phyloP scores from a whole-genome alignment of 2,888 invertebrate species.

The Nemotelus pantherinus region DNA sequence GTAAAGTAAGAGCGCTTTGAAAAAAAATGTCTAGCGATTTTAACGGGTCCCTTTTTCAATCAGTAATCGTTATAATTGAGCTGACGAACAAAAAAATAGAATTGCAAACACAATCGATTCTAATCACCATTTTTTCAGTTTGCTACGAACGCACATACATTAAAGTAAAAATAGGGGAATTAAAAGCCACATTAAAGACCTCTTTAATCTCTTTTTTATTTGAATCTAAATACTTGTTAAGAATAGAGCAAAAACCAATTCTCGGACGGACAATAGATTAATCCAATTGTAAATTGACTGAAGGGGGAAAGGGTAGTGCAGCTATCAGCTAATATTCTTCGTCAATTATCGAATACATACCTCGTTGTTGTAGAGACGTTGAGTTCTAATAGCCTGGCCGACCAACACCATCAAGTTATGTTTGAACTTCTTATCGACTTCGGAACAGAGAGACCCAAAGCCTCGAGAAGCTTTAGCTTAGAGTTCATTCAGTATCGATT shows the following conservation, averaged over 20 bases:
- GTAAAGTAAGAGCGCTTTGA: too few relatives aligned
- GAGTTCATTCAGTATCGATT: slow-evolving; percentile 13
- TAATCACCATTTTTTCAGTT: not conserved
- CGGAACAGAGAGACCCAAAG: too few relatives aligned
- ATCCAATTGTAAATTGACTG: not conserved
- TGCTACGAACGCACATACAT: not conserved
- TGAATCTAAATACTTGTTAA: not conserved
- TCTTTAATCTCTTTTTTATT: not conserved
- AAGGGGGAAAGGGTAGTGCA: slow-evolving; percentile 4
- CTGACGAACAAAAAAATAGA: not conserved
- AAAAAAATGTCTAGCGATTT: too few relatives aligned
- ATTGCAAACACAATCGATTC: slow-evolving; percentile 12
- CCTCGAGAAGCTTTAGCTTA: not conserved
- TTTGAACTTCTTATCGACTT: slow-evolving; percentile 12
- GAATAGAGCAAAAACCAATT: not conserved
- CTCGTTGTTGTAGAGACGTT: not conserved
- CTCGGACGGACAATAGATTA: slow-evolving; percentile 7
- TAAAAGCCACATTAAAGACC: slow-evolving; percentile 1
- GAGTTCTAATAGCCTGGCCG: not conserved
- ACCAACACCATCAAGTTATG: not conserved
- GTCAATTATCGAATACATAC: not conserved
- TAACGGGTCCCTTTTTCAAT: too few relatives aligned
- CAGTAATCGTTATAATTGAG: too few relatives aligned
- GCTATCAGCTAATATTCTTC: not conserved
- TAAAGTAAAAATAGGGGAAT: not conserved